Percentiles rank a stretch among this genome's conserved stretches.
Evolutionary conservation across 2,888 invertebrate genomes (phyloP).

Genomic region (Epirrhoe alternata): DNA sequence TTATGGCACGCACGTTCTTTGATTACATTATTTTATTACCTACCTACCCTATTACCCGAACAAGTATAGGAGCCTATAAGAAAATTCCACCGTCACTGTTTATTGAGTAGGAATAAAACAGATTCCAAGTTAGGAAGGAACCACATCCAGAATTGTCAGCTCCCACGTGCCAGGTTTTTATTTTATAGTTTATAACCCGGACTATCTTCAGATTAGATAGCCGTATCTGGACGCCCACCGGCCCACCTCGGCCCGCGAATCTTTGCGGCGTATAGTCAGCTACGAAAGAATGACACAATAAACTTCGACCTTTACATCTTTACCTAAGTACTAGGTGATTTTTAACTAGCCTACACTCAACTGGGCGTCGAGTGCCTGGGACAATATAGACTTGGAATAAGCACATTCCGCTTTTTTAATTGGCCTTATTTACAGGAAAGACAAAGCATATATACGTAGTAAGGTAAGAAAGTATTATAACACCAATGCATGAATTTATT

Average conservation of each 20-base stretch:
- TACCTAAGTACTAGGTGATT: not conserved
- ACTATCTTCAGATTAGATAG: constrained; percentile 62
- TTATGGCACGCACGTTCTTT: not conserved
- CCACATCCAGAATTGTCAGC: constrained; percentile 43
- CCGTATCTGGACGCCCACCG: constrained; percentile 70
- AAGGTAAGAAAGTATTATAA: too few relatives aligned
- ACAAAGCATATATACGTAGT: too few relatives aligned
- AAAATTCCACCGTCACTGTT: not conserved
- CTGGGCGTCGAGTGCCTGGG: too few relatives aligned
- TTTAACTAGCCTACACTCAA: not conserved
- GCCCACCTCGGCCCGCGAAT: constrained; percentile 52
- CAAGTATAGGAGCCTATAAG: not conserved
- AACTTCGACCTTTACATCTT: not conserved
- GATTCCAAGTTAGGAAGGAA: constrained; percentile 37
- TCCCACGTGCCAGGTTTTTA: constrained; percentile 50
- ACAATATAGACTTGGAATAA: not conserved
- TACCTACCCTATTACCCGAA: not conserved
- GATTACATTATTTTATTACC: not conserved
- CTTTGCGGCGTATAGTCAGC: constrained; percentile 16
- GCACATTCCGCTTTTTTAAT: not conserved
- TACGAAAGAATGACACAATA: not conserved
- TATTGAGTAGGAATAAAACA: constrained; percentile 27
- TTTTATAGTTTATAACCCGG: constrained; percentile 64
- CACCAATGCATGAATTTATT: not conserved
- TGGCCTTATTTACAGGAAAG: too few relatives aligned